These are phyloP conservation scores for Bujurquina vittata DNA, from an alignment of 2,113 vertebrate species.

Conservation along the genomic window DNA sequence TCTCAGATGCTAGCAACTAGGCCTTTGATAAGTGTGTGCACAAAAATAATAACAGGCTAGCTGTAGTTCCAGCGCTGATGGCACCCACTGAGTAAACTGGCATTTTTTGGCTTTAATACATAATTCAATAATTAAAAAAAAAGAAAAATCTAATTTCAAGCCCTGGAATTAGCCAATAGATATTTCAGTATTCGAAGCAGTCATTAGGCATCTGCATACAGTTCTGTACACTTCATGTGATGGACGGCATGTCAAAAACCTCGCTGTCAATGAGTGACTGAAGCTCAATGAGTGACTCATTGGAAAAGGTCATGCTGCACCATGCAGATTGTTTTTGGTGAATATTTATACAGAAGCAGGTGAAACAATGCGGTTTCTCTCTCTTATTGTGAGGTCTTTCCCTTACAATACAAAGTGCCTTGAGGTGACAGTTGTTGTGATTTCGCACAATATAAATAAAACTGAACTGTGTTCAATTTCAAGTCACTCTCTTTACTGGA, in stretches of 20 bases:
- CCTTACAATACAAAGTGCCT: too few relatives aligned
- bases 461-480: too few relatives aligned
- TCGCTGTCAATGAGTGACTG: not conserved
- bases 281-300: not conserved
- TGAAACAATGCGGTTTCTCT: not conserved
- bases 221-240: not conserved
- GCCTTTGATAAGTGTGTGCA: constrained; percentile 4
- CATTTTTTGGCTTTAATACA: constrained; percentile 27
- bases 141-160: not conserved
- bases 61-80: constrained; percentile 27
- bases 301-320: not conserved
- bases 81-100: not conserved
- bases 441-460: too few relatives aligned
- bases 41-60: constrained; percentile 31
- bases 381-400: too few relatives aligned
- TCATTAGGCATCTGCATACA: constrained; percentile 3
- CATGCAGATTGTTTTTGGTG: not conserved
- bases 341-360: not conserved
- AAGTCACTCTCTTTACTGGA: not conserved
- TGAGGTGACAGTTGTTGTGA: too few relatives aligned
- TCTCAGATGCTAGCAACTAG: constrained; percentile 15
- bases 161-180: not conserved
- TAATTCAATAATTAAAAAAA: not conserved
- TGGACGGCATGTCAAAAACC: not conserved
- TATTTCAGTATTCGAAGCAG: not conserved